These are phyloP conservation scores for Garrulus glandarius DNA, from an alignment of 2,797 vertebrate species.

Conservation along the genomic window DNA sequence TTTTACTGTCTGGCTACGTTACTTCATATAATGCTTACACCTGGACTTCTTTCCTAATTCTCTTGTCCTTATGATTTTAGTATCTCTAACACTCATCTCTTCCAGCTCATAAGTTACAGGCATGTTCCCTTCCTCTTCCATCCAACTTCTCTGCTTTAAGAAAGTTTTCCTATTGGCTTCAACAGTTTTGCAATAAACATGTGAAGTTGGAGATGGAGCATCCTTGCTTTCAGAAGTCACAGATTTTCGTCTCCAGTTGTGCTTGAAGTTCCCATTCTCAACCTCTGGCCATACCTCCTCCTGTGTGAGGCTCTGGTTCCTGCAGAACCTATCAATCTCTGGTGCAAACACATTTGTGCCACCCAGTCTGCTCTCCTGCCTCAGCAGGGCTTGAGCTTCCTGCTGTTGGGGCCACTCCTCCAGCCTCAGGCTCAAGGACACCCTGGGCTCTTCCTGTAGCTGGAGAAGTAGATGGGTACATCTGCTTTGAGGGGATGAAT, in stretches of 20 bases:
- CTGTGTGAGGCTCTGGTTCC: background rate
- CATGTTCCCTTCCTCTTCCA: background rate
- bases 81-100: background rate
- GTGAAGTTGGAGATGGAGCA: background rate
- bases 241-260: background rate
- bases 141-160: background rate
- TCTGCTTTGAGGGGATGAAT: background rate
- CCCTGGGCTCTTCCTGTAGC: background rate
- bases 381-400: background rate
- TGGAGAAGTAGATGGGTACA: background rate
- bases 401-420: background rate
- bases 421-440: background rate
- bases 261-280: background rate
- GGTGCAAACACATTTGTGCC: background rate
- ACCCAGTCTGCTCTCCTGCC: background rate
- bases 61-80: background rate
- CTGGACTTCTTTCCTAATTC: background rate
- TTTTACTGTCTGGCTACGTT: background rate
- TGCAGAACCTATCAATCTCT: background rate
- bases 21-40: background rate
- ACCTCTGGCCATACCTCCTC: background rate
- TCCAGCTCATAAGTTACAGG: background rate
- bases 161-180: background rate
- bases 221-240: background rate
- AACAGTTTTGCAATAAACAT: background rate